phyloP scores from a whole-genome alignment of 2,888 invertebrate genomes.

The Cephus rjabovi region DNA sequence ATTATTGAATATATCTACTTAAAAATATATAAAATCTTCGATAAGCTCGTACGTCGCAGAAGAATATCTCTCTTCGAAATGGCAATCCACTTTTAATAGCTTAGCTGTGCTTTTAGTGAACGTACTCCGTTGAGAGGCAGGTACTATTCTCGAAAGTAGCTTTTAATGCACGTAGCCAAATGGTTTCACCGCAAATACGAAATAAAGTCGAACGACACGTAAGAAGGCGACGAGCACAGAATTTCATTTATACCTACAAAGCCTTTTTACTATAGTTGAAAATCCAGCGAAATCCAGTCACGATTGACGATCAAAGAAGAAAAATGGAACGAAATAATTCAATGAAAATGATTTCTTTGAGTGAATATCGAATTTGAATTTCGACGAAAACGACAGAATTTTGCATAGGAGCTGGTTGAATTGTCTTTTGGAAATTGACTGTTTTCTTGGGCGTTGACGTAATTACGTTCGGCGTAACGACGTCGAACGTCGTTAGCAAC shows the following conservation, averaged over 20 bases:
- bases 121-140: slow-evolving; percentile 41
- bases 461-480: neutral
- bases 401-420: neutral
- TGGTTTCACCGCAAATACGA: neutral
- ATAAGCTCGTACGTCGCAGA: neutral
- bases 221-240: neutral
- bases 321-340: neutral
- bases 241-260: neutral
- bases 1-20: neutral
- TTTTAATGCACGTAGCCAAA: neutral
- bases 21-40: neutral
- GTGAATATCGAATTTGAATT: neutral
- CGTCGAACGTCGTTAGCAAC: neutral
- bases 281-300: too few species aligned
- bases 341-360: neutral
- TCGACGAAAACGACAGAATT: neutral
- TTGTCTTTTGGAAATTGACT: neutral
- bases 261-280: neutral
- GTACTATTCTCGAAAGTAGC: slow-evolving; percentile 8
- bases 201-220: neutral
- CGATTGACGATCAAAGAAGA: neutral
- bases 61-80: neutral
- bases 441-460: neutral
- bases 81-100: slow-evolving; percentile 39
- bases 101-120: slow-evolving; percentile 43